phyloP scores from a whole-genome alignment of 2,888 invertebrate genomes.

The Papilio demoleus region DNA sequence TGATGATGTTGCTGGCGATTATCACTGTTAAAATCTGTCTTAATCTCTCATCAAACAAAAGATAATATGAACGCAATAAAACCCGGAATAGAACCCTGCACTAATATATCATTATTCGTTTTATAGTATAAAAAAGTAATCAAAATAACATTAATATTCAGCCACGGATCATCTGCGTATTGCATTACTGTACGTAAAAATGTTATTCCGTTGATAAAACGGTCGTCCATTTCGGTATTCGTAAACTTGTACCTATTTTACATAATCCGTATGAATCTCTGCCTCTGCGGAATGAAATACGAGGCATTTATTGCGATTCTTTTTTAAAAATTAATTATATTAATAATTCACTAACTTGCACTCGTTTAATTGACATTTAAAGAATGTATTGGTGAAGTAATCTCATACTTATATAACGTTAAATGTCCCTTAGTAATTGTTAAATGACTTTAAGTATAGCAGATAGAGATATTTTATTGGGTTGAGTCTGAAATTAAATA shows the following conservation, averaged over 20 bases:
- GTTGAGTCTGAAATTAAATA: no score
- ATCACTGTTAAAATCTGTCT: no score
- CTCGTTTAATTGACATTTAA: neutral
- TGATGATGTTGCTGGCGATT: no score
- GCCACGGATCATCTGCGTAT: neutral
- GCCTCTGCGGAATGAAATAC: slow-evolving; percentile 1
- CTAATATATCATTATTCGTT: no score
- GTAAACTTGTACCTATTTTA: slow-evolving; percentile 16
- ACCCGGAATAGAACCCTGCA: no score
- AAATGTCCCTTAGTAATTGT: no score
- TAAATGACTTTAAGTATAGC: no score
- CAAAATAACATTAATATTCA: slow-evolving; percentile 11
- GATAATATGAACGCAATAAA: no score
- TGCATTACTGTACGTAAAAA: slow-evolving; percentile 17
- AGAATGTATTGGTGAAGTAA: no score
- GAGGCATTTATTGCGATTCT: neutral
- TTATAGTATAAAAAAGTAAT: slow-evolving; percentile 3
- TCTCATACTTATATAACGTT: no score
- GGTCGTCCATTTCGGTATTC: slow-evolving; percentile 8
- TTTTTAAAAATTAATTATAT: slow-evolving; percentile 2
- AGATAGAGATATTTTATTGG: no score
- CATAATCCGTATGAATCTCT: slow-evolving; percentile 19
- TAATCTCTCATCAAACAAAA: no score
- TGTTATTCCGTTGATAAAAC: neutral
- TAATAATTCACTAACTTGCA: neutral